Evolutionary conservation across 1,140 invertebrate species (phyloP).

Genomic region (Philopotamus ludificatus): DNA sequence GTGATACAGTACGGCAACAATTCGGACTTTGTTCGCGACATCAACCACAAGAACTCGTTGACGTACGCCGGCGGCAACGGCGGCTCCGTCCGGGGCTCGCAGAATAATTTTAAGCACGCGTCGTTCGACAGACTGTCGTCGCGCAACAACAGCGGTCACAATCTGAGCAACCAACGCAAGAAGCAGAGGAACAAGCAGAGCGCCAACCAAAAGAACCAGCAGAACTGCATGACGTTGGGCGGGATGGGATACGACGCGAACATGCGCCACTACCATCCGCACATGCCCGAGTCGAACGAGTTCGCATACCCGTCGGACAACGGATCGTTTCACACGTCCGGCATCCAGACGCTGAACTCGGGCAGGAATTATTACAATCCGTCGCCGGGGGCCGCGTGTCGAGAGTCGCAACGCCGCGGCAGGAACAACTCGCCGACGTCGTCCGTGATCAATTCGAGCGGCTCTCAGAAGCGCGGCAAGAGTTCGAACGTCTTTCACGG

Average conservation of each 20-base stretch:
- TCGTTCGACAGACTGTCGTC: constrained; percentile 54
- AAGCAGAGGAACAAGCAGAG: constrained; percentile 53
- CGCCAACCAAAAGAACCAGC: constrained; percentile 52
- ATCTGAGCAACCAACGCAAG: constrained; percentile 51
- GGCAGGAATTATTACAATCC: constrained; percentile 51
- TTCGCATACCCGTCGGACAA: constrained; percentile 50
- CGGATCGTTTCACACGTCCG: constrained; percentile 54
- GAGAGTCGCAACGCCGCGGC: constrained; percentile 49
- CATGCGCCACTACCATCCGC: constrained; percentile 54
- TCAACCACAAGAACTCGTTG: constrained; percentile 55
- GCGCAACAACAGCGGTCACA: constrained; percentile 47
- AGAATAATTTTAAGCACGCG: constrained; percentile 56
- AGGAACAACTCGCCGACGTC: constrained; percentile 51
- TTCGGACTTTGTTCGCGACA: constrained; percentile 53
- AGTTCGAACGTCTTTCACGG: constrained; percentile 44
- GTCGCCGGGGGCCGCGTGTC: constrained; percentile 43
- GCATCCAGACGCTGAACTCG: constrained; percentile 55
- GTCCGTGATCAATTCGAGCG: constrained; percentile 51
- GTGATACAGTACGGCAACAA: constrained; percentile 56
- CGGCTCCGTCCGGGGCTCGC: constrained; percentile 51
- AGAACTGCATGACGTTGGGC: constrained; percentile 55
- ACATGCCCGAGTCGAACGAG: constrained; percentile 51
- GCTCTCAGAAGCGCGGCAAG: constrained; percentile 53
- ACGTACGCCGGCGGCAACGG: constrained; percentile 36
- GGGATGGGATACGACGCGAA: constrained; percentile 54